Percentiles rank a stretch among this genome's conserved stretches.
Evolutionary conservation across 30 jellyfish, hydroid and myxozoan species (phyloP).

Genomic region (Chrysaora quinquecirrha): DNA sequence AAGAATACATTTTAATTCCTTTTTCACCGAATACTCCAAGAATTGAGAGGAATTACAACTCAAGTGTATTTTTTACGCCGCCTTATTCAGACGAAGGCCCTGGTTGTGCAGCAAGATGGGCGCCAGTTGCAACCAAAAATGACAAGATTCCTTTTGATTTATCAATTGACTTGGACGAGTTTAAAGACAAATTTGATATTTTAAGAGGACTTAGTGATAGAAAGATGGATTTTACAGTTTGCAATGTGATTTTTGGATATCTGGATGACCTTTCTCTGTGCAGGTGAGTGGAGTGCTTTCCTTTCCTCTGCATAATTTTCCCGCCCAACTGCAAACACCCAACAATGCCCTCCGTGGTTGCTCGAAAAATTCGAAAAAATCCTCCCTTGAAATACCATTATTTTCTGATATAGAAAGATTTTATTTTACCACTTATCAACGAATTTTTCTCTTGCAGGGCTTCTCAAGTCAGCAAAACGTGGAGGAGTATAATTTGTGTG

Average conservation of each 20-base stretch:
- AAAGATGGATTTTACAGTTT: slow-evolving; percentile 31
- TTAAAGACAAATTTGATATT: slow-evolving; percentile 29
- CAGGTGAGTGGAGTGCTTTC: slow-evolving; percentile 37
- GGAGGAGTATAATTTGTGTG: slow-evolving; percentile 35
- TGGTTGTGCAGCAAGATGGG: slow-evolving; percentile 9
- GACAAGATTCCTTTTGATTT: slow-evolving; percentile 47
- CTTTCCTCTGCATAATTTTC: background rate
- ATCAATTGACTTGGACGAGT: slow-evolving; percentile 31
- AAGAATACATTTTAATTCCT: slow-evolving; percentile 8
- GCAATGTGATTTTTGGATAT: slow-evolving; percentile 26
- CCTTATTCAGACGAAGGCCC: slow-evolving; percentile 36
- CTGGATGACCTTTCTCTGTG: slow-evolving; percentile 57
- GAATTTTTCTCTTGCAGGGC: slow-evolving; percentile 45
- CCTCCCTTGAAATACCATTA: no score
- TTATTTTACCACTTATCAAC: no score
- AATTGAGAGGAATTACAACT: background rate
- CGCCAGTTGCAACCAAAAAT: slow-evolving; percentile 19
- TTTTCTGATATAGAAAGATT: no score
- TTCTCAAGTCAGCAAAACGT: slow-evolving; percentile 43
- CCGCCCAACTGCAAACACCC: slow-evolving; percentile 7
- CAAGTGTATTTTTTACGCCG: slow-evolving; percentile 54
- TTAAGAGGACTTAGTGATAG: slow-evolving; percentile 14
- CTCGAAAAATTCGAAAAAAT: no score
- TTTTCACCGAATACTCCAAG: slow-evolving; percentile 58
- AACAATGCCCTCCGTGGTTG: no score